These are phyloP conservation scores for Nesoenas mayeri DNA, from an alignment of 2,113 vertebrate species.

Conservation along the genomic window DNA sequence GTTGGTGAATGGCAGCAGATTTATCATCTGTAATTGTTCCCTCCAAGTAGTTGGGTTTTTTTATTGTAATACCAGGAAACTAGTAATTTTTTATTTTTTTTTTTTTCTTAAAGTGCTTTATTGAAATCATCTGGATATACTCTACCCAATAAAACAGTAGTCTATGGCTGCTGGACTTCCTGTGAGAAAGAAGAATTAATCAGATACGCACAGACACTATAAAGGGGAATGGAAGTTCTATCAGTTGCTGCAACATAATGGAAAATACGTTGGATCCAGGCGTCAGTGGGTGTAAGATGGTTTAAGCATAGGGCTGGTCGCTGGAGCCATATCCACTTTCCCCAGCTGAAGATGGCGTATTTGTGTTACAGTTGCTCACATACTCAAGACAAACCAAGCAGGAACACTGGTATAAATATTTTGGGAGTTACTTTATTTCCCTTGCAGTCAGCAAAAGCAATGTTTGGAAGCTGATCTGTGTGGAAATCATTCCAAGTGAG, in stretches of 20 bases:
- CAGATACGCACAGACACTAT: constrained; percentile 19
- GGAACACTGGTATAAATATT: neutral
- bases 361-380: neutral
- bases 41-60: constrained; percentile 55
- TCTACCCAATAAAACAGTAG: constrained; percentile 68
- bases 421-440: neutral
- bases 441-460: neutral
- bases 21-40: constrained; percentile 73
- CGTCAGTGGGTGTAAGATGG: neutral
- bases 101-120: constrained; percentile 54
- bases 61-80: constrained; percentile 75
- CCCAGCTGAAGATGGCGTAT: neutral
- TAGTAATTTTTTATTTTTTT: neutral
- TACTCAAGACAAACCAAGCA: neutral
- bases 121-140: constrained; percentile 78
- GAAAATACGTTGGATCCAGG: neutral
- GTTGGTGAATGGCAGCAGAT: constrained; percentile 68
- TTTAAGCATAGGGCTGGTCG: neutral
- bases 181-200: constrained; percentile 59
- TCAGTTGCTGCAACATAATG: constrained; percentile 10
- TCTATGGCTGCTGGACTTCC: constrained; percentile 67
- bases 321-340: neutral
- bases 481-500: neutral
- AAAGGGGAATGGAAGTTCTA: constrained; percentile 35
- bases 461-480: neutral